These are phyloP conservation scores for Enteromius trimaculatus DNA, from an alignment of 2,797 vertebrate species.

Conservation along the genomic window DNA sequence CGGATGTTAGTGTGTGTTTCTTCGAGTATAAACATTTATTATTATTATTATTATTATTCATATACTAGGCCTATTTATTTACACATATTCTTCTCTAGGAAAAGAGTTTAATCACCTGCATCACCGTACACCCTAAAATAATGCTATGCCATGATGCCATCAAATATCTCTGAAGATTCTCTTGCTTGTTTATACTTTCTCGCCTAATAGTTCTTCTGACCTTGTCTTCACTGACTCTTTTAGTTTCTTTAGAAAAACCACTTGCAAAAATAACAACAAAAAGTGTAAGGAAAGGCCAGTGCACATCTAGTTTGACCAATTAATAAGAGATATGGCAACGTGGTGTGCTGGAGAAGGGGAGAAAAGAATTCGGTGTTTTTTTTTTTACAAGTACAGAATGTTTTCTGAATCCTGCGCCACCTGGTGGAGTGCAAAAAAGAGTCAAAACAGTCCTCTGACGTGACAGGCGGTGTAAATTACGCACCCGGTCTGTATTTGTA, in stretches of 20 bases:
- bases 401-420: constrained; percentile 69
- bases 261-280: background rate
- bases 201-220: background rate
- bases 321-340: constrained; percentile 1
- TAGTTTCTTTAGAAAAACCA: background rate
- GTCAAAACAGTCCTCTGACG: constrained; percentile 27
- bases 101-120: background rate
- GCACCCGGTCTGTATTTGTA: background rate
- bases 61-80: background rate
- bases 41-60: too few relatives aligned
- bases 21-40: constrained; percentile 37
- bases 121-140: background rate
- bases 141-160: background rate
- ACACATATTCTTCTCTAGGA: constrained; percentile 1
- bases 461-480: background rate
- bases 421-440: constrained; percentile 69
- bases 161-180: background rate
- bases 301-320: background rate
- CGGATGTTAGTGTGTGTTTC: constrained; percentile 55
- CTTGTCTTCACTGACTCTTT: background rate
- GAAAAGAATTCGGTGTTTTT: constrained; percentile 53
- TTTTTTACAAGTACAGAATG: constrained; percentile 51
- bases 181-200: background rate
- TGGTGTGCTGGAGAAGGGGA: background rate
- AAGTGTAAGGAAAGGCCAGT: background rate